phyloP scores from a whole-genome alignment of 2,797 vertebrate genomes.

The Denticeps clupeoides region DNA sequence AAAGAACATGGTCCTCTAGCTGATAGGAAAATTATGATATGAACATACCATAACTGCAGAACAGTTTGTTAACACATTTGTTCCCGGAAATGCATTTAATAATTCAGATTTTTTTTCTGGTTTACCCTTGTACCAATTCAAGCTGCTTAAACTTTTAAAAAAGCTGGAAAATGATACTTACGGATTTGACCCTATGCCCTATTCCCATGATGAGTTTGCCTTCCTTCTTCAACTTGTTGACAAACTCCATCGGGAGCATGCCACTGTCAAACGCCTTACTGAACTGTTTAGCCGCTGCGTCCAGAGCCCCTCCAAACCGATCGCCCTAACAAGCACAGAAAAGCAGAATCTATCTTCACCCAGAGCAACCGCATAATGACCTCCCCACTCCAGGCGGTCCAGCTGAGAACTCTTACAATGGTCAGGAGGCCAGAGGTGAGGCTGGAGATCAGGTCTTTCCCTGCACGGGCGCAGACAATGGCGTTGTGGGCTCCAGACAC shows the following conservation, averaged over 20 bases:
- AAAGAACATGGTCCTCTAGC: too few species aligned
- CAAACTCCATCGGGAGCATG: constrained; percentile 95
- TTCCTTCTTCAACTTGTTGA: constrained; percentile 99
- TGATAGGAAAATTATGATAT: too few species aligned
- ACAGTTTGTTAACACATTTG: too few species aligned
- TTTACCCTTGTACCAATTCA: too few species aligned
- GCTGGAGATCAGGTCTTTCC: constrained; percentile 94
- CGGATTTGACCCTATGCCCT: constrained; percentile 91
- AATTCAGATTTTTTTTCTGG: too few species aligned
- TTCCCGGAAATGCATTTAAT: too few species aligned
- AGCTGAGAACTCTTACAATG: constrained; percentile 73
- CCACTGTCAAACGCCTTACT: constrained; percentile 94
- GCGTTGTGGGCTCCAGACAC: constrained; percentile 97
- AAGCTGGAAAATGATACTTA: too few species aligned
- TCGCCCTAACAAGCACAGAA: constrained; percentile 89
- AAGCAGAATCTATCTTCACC: too few species aligned
- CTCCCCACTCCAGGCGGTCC: too few species aligned
- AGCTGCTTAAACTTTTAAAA: too few species aligned
- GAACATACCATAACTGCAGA: too few species aligned
- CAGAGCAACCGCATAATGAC: too few species aligned
- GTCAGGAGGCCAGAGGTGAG: constrained; percentile 97
- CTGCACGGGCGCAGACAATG: constrained; percentile 92
- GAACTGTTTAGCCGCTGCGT: constrained; percentile 94
- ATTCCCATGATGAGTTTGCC: constrained; percentile 97
- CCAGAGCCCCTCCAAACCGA: constrained; percentile 89